Evolutionary conservation across 2,797 vertebrate genomes (phyloP), one percentile per base, ranked within the genome.

Genomic region (Zenarchopterus dispar): DNA sequence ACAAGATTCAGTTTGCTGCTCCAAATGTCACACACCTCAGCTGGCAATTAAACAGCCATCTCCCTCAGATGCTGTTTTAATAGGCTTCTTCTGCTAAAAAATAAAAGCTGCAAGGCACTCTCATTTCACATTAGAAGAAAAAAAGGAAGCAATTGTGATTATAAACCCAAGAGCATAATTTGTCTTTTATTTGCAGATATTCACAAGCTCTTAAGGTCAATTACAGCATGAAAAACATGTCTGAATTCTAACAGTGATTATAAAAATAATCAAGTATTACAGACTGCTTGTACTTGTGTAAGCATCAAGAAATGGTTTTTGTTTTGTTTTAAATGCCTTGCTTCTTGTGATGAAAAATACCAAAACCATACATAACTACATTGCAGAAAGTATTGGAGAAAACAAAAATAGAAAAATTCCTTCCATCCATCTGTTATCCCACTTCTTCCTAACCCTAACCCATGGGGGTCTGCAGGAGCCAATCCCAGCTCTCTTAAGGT

Each of bases 11-110:
- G 88, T 80, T 80, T 77, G 82, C 67, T 67, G 67, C 85, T 90
- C 78, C 84, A 92, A 93, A 93, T 93, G 91, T 92, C 91, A 92
- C 79, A 67, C 72, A 84, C 88, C 87, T 86, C 68, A 82, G 75
- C 59, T 83, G 84, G 80, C 89, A 92, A 92, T 93, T 93, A 91
- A 87, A 85, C 64, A 47, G 21, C 50, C 28, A 68, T 77, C 74
- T 70, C 70, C 67, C 71, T 64, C 72, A 64, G 51, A 83, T 65
- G 64, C 65, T 54, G 54, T 65, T 86, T 81, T 87, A 88, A 89
- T 88, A 59, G 75, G 69, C 64, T 72, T 64, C 26, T 22, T 68
- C 56, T 22, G 46, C 67, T 62, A 55, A 73, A n/a, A 81, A 80
- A 79, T 64, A 70, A 70, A 85, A 56, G 77, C 79, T 67, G 62